Conservation (phyloP, 2,797 vertebrate genomes). For the Ptychobarbus kaznakovi region DNA sequence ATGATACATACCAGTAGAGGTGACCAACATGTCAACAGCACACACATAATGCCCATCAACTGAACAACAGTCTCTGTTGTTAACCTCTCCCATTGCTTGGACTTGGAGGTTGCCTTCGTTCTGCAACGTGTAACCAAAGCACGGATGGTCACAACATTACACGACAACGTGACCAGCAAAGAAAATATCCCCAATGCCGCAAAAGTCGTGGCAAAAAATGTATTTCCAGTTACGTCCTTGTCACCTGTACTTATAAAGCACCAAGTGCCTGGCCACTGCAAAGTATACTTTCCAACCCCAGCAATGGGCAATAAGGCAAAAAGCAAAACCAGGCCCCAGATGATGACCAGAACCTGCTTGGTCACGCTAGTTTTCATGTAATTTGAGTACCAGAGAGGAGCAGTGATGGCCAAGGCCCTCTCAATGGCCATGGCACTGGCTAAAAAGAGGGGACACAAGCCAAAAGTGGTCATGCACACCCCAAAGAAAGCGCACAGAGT, state of each 20-base stretch:
- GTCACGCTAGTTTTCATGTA: conserved; percentile 89
- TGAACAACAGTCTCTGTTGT: conserved; percentile 93
- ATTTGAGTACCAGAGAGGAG: conserved; percentile 93
- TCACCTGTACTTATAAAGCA: conserved; percentile 90
- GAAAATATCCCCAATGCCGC: conserved; percentile 87
- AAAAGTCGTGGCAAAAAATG: conserved; percentile 86
- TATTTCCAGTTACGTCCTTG: conserved; percentile 70
- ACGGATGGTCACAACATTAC: conserved; percentile 91
- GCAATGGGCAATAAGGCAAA: conserved; percentile 89
- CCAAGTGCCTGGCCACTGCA: conserved; percentile 97
- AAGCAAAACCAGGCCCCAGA: conserved; percentile 82
- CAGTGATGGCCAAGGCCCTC: conserved; percentile 88
- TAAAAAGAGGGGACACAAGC: conserved; percentile 91
- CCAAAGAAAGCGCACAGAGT: conserved; percentile 91
- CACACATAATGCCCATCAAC: conserved; percentile 94
- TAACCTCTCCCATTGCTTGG: conserved; percentile 90
- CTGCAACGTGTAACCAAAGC: conserved; percentile 87
- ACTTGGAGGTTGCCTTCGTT: conserved; percentile 77
- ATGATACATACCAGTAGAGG: conserved; percentile 91
- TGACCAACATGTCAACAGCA: conserved; percentile 92
- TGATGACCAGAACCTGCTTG: conserved; percentile 77
- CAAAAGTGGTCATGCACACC: conserved; percentile 92
- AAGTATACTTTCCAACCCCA: conserved; percentile 86
- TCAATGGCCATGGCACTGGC: conserved; percentile 95
- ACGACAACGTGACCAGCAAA: conserved; percentile 85